Evolutionary conservation across 35 echinoderm and acorn worm genomes (phyloP).

Genomic region (Heliocidaris tuberculata): DNA sequence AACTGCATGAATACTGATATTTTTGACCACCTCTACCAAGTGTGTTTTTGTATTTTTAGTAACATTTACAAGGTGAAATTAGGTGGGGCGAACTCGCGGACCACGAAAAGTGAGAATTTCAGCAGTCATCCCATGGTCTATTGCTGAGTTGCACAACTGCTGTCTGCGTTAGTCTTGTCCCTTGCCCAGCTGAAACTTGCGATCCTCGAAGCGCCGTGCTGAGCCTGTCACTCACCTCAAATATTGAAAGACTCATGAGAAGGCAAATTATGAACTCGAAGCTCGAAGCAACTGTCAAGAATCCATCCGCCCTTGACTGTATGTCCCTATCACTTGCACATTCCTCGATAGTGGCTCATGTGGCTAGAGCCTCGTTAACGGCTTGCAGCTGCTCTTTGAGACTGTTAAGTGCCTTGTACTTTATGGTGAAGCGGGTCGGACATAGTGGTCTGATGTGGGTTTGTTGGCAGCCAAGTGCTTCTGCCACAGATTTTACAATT

Average conservation of each 20-base stretch:
- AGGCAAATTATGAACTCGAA: not conserved
- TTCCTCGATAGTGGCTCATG: not conserved
- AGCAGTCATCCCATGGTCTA: too few relatives aligned
- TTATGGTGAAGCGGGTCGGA: not conserved
- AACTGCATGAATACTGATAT: too few relatives aligned
- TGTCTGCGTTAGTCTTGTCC: not conserved
- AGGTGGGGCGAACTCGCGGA: too few relatives aligned
- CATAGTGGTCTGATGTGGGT: not conserved
- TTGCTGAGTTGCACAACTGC: not conserved
- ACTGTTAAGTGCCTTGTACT: not conserved
- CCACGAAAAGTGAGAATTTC: too few relatives aligned
- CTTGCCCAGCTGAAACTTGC: not conserved
- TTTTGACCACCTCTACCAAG: too few relatives aligned
- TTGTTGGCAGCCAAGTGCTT: not conserved
- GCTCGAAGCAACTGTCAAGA: not conserved
- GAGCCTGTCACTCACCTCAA: not conserved
- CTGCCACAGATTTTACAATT: not conserved
- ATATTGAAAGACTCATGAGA: not conserved
- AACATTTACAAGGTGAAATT: too few relatives aligned
- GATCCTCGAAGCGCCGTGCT: not conserved
- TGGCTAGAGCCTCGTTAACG: not conserved
- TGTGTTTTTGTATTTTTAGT: too few relatives aligned
- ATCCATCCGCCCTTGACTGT: not conserved
- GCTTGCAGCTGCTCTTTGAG: not conserved
- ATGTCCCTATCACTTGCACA: not conserved